These are phyloP conservation scores for Hipposideros armiger DNA, from an alignment of 2,113 vertebrate genomes.

Conservation along the genomic window DNA sequence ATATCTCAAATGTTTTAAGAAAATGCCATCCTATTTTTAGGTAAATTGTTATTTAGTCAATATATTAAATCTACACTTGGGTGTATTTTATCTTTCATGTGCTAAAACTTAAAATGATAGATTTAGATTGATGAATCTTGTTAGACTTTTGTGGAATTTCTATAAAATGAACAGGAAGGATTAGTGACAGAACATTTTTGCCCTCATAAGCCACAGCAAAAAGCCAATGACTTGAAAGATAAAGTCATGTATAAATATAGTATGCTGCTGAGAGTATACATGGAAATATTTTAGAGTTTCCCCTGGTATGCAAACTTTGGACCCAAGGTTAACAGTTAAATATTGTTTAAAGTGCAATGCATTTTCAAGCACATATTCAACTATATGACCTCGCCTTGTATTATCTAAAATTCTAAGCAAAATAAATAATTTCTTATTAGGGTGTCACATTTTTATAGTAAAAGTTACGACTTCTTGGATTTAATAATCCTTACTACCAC, in stretches of 20 bases:
- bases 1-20: neutral
- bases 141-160: constrained; percentile 82
- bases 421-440: neutral
- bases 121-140: constrained; percentile 81
- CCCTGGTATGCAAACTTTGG: constrained; percentile 13
- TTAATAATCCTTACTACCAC: neutral
- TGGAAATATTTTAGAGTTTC: constrained; percentile 49
- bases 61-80: constrained; percentile 59
- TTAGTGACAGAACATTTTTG: constrained; percentile 80
- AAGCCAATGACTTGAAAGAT: constrained; percentile 82
- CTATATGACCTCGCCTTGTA: neutral
- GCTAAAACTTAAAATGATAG: constrained; percentile 66
- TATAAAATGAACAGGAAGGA: constrained; percentile 81
- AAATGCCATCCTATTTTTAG: neutral
- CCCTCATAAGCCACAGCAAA: constrained; percentile 78
- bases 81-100: constrained; percentile 66
- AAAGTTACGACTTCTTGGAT: neutral
- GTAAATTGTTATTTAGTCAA: constrained; percentile 3
- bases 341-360: neutral
- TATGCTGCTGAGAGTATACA: constrained; percentile 49
- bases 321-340: constrained; percentile 45
- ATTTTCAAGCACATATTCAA: neutral
- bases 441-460: neutral
- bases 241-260: constrained; percentile 81
- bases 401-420: constrained; percentile 21